Percentiles rank a stretch among this genome's conserved stretches.
Conservation (phyloP, 2,797 vertebrate species). For the Karalla daura region DNA sequence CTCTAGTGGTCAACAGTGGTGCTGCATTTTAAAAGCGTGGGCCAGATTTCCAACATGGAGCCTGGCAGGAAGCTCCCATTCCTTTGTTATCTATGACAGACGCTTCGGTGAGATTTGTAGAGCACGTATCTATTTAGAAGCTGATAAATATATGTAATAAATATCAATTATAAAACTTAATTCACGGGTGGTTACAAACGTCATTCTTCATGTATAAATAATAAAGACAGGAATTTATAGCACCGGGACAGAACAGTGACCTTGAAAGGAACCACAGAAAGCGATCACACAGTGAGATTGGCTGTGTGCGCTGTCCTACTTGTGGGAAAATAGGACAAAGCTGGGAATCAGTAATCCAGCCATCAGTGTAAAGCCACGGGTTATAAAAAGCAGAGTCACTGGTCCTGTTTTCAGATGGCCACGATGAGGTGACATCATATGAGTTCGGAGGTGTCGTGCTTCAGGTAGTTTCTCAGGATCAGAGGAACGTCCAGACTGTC, state of each 20-base stretch:
- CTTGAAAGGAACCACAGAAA: neutral
- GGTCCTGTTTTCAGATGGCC: neutral
- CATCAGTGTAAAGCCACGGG: neutral
- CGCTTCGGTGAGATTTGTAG: neutral
- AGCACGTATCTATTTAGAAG: neutral
- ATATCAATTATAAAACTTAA: no score
- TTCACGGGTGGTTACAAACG: neutral
- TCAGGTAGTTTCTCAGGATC: conserved; percentile 88
- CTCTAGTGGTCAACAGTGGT: conserved; percentile 65
- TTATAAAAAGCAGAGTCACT: neutral
- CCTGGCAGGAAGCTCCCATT: neutral
- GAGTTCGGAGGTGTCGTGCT: conserved; percentile 72
- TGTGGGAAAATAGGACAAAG: neutral
- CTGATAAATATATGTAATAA: no score
- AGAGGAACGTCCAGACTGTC: conserved; percentile 85
- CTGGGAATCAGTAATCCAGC: conserved; percentile 6
- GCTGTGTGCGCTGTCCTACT: neutral
- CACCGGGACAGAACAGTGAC: neutral
- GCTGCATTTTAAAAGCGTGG: conserved; percentile 33
- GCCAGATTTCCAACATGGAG: conserved; percentile 11
- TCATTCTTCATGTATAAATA: conserved; percentile 4
- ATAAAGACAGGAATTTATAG: conserved; percentile 16
- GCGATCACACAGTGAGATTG: neutral
- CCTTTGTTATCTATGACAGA: neutral
- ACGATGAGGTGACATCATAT: conserved; percentile 1